Percentiles rank a stretch among this genome's conserved stretches.
phyloP scores from a whole-genome alignment of 2,888 invertebrate genomes.

The Dichetophora obliterata region DNA sequence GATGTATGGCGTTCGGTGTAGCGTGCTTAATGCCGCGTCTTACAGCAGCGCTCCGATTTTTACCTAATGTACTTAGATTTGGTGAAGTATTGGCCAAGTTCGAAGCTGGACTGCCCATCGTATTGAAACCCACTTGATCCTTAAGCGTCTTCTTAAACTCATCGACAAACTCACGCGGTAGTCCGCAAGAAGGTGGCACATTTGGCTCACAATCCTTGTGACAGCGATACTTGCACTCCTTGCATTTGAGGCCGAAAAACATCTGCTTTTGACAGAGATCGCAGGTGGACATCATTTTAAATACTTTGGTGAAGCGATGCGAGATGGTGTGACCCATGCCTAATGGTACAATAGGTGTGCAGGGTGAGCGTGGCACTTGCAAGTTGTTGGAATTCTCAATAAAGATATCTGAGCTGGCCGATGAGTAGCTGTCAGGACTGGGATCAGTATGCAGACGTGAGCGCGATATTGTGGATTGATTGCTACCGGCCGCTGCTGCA shows the following conservation, averaged over 20 bases:
- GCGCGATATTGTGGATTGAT: slow-evolving; percentile 51
- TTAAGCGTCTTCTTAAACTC: slow-evolving; percentile 82
- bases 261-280: slow-evolving; percentile 91
- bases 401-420: slow-evolving; percentile 64
- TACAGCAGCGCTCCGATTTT: slow-evolving; percentile 48
- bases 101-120: slow-evolving; percentile 57
- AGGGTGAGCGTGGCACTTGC: slow-evolving; percentile 76
- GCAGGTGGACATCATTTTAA: slow-evolving; percentile 90
- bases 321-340: slow-evolving; percentile 91
- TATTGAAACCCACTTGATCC: slow-evolving; percentile 60
- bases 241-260: slow-evolving; percentile 90
- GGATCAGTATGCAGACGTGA: slow-evolving; percentile 69
- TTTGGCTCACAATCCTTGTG: slow-evolving; percentile 87
- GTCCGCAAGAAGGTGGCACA: slow-evolving; percentile 92
- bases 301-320: slow-evolving; percentile 90
- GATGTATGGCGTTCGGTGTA: slow-evolving; percentile 46
- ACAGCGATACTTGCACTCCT: slow-evolving; percentile 90
- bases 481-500: slow-evolving; percentile 47
- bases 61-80: slow-evolving; percentile 60
- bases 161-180: slow-evolving; percentile 87
- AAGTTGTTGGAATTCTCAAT: slow-evolving; percentile 64
- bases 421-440: slow-evolving; percentile 67
- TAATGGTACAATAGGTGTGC: slow-evolving; percentile 81
- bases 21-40: slow-evolving; percentile 52
- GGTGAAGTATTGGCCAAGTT: slow-evolving; percentile 64